Evolutionary conservation across 2,888 invertebrate species (phyloP).

Genomic region (Lymantria monacha): DNA sequence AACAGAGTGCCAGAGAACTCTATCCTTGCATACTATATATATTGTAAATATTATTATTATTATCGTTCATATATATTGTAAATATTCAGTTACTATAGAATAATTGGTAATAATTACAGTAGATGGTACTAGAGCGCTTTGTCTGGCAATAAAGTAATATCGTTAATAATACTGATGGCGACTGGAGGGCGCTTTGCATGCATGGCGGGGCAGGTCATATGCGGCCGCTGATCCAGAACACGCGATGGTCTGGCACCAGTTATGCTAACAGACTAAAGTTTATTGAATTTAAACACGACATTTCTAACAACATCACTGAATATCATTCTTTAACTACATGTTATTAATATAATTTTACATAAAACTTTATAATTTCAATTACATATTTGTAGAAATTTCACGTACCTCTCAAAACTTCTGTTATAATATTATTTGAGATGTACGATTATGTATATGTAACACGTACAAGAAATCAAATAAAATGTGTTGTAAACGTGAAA

Average conservation of each 20-base stretch:
- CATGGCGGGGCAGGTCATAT: conserved; percentile 33
- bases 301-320: conserved; percentile 9
- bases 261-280: conserved; percentile 21
- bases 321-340: conserved; percentile 12
- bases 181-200: conserved; percentile 15
- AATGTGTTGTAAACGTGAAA: conserved; percentile 23
- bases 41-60: too few relatives aligned
- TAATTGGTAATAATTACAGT: not conserved
- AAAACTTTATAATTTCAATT: conserved; percentile 12
- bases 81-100: not conserved
- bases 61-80: not conserved
- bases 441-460: conserved; percentile 25
- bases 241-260: conserved; percentile 35
- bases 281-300: conserved; percentile 6
- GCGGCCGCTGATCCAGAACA: conserved; percentile 53
- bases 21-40: too few relatives aligned
- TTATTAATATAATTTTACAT: conserved; percentile 5
- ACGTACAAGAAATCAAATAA: conserved; percentile 36
- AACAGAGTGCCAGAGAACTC: too few relatives aligned
- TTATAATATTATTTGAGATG: conserved; percentile 21
- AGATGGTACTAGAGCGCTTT: not conserved
- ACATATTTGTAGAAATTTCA: conserved; percentile 24
- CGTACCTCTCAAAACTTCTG: conserved; percentile 16
- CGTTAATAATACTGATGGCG: conserved; percentile 8
- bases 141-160: not conserved